Base-by-base conservation (phyloP, 2,888 invertebrate genomes). In the Caenorhabditis doughertyi region DNA sequence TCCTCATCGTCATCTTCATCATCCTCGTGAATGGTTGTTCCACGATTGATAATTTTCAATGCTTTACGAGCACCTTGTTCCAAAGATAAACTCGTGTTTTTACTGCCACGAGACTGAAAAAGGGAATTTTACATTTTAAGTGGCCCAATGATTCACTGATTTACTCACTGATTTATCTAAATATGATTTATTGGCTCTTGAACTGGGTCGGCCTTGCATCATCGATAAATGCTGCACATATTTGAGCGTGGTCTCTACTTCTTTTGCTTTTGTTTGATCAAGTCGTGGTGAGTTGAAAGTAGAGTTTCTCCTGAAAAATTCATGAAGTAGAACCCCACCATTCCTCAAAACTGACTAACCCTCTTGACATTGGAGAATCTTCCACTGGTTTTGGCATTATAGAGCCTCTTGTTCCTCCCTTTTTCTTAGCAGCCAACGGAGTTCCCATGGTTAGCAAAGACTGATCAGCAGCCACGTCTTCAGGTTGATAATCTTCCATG, bases 391-490 rank as follows among this genome's bases (percentile, higher is more conserved):
- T 39, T 9, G 70, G 70, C 35, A 81, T 29, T 16, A 74, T 49
- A 18, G 81, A 74, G 4, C 39, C 64, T 47, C 81, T 44, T 0
- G 74, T 81, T 23, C 81, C 81, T 2, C 81, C 81, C 32, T 49
- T 74, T 32, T 55, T 77, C 68, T 77, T 77, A 7, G 32, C 44
- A 4, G 32, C 49, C 1, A 60, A 16, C 11, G 81, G 81, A 11
- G 81, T 74, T 16, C 16, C 47, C 18, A 70, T 11, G 9, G 55
- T 70, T n/a, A 81, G 18, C 1, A 81, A 56, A 3, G 81, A 81
- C 32, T 74, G 68, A 27, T 81, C 81, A 18, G 81, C 81, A 9
- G 74, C 68, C 16, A 81, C 35, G 51, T 81, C 81, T 11, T 51
- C 73, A 13, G 81, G 70, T 8, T 64, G 47, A 53, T 64, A 60